Evolutionary conservation across 2,888 invertebrate species (phyloP).

Genomic region (Calephelis perditalis): DNA sequence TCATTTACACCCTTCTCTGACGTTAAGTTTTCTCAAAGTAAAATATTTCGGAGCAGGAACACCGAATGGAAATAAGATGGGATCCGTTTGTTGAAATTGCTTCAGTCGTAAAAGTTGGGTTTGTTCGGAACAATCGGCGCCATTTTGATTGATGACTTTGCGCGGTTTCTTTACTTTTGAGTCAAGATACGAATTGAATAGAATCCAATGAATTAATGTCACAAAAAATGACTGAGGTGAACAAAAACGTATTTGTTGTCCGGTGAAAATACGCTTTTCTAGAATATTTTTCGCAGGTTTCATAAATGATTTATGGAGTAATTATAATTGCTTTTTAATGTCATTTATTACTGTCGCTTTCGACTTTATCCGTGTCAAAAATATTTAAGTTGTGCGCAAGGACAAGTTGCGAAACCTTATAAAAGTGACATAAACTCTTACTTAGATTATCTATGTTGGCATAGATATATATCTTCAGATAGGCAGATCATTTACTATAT

Average conservation of each 20-base stretch:
- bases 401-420: too few relatives aligned
- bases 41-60: conserved; percentile 42
- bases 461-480: too few relatives aligned
- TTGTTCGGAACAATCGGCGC: conserved; percentile 25
- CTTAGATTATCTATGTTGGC: too few relatives aligned
- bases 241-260: conserved; percentile 3
- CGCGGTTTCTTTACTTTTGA: conserved; percentile 9
- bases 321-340: too few relatives aligned
- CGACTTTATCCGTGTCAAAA: too few relatives aligned
- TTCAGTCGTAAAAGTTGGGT: conserved; percentile 19
- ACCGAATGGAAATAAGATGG: conserved; percentile 40
- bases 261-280: conserved; percentile 14
- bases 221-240: conserved; percentile 4
- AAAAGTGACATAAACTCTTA: too few relatives aligned
- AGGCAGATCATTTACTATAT: too few relatives aligned
- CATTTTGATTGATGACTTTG: conserved; percentile 29
- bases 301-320: too few relatives aligned
- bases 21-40: conserved; percentile 39
- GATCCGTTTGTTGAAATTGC: conserved; percentile 33
- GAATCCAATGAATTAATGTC: conserved; percentile 9
- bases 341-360: too few relatives aligned
- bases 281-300: too few relatives aligned
- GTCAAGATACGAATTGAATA: conserved; percentile 11
- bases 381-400: too few relatives aligned
- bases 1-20: conserved; percentile 41